A percentile compares a stretch with the other conserved stretches of the same genome.
These are phyloP conservation scores for Toxotes lorentzi DNA, from an alignment of 2,797 vertebrate species.

Conservation along the genomic window DNA sequence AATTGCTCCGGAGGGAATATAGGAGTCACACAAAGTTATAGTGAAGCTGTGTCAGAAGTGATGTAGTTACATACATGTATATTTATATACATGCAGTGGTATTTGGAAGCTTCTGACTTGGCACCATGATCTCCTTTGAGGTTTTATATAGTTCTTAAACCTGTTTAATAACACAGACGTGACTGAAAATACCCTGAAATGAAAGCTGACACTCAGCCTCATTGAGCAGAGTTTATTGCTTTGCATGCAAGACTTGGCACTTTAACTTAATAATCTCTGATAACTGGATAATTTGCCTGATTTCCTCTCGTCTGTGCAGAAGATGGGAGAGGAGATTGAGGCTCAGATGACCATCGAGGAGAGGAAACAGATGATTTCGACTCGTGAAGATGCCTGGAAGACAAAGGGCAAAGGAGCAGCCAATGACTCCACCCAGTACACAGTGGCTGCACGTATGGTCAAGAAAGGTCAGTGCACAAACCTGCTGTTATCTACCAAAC, in stretches of 20 bases:
- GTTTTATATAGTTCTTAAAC: not conserved
- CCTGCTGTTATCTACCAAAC: not conserved
- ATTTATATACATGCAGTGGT: not conserved
- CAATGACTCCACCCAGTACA: conserved; percentile 97
- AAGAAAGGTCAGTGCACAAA: conserved; percentile 91
- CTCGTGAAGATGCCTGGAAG: conserved; percentile 95
- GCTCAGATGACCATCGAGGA: conserved; percentile 96
- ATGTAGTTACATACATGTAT: not conserved
- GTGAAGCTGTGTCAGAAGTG: conserved; percentile 18
- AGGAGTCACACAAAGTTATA: conserved; percentile 13
- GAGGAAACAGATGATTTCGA: conserved; percentile 94
- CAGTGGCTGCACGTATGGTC: conserved; percentile 96
- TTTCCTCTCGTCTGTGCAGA: conserved; percentile 77
- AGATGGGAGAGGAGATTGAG: conserved; percentile 85
- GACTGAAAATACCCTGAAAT: not conserved
- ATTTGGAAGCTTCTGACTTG: conserved; percentile 12
- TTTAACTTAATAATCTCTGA: not conserved
- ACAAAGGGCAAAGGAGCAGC: conserved; percentile 91
- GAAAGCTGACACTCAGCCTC: not conserved
- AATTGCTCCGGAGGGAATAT: conserved; percentile 31
- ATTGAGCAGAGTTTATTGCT: not conserved
- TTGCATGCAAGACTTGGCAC: conserved; percentile 5
- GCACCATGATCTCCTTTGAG: not conserved
- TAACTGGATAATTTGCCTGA: not conserved
- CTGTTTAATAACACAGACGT: not conserved